phyloP scores from a whole-genome alignment of 2,113 vertebrate genomes.

The Melozone crissalis region DNA sequence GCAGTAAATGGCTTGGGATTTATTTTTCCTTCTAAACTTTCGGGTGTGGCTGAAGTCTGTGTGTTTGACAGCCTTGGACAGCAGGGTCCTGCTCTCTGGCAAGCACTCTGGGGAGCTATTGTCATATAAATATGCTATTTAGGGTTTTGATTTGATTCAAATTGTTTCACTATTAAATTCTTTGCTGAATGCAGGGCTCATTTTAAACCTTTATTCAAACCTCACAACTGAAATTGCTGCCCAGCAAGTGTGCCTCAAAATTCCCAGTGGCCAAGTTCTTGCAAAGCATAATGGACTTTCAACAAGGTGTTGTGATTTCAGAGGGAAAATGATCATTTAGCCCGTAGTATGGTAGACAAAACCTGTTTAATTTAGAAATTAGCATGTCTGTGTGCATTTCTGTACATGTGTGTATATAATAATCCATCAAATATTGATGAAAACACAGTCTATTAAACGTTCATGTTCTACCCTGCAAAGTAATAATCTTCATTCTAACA shows the following conservation, averaged over 20 bases:
- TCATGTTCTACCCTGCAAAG: not conserved
- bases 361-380: not conserved
- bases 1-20: not conserved
- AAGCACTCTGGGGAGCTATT: not conserved
- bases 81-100: not conserved
- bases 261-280: not conserved
- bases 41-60: not conserved
- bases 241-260: not conserved
- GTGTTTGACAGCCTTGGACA: not conserved
- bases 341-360: accelerated
- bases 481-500: not conserved
- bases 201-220: not conserved
- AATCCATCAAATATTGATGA: not conserved
- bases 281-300: not conserved
- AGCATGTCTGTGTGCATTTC: not conserved
- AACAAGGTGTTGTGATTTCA: not conserved
- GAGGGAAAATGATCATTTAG: not conserved
- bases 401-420: not conserved
- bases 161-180: not conserved
- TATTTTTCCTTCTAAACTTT: not conserved
- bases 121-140: not conserved
- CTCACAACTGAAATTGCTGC: not conserved
- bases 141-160: not conserved
- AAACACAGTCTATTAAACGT: not conserved
- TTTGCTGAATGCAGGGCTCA: not conserved